Percentiles rank a stretch among this genome's conserved stretches.
Evolutionary conservation across 2,113 vertebrate species (phyloP).

Genomic region (Phaetusa simplex): DNA sequence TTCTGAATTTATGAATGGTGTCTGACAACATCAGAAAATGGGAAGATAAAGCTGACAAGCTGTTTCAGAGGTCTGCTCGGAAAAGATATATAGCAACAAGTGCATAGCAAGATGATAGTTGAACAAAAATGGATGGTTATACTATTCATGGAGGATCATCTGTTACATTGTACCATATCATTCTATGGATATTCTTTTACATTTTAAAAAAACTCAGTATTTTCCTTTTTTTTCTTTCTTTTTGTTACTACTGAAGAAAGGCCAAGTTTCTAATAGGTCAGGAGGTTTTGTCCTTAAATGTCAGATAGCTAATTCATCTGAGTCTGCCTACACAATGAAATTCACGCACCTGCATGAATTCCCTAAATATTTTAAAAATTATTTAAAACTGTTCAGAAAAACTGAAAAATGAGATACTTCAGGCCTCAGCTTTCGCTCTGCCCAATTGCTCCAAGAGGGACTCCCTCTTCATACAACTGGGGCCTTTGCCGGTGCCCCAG

Average conservation of each 20-base stretch:
- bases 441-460: background rate
- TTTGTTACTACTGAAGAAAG: background rate
- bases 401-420: background rate
- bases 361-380: background rate
- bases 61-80: background rate
- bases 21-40: background rate
- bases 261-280: background rate
- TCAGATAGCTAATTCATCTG: background rate
- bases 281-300: background rate
- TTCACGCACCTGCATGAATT: fast-evolving
- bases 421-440: background rate
- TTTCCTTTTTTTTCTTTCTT: background rate
- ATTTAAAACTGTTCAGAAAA: background rate
- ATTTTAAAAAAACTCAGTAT: background rate
- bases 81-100: background rate
- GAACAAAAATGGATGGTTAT: background rate
- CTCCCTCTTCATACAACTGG: background rate
- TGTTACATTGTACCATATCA: background rate
- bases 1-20: background rate
- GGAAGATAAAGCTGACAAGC: background rate
- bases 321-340: background rate
- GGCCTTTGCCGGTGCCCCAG: background rate
- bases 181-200: background rate
- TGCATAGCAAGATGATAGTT: background rate
- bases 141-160: background rate